Evolutionary conservation across 2,797 vertebrate genomes (phyloP).

Genomic region (Dicrostonyx torquatus): DNA sequence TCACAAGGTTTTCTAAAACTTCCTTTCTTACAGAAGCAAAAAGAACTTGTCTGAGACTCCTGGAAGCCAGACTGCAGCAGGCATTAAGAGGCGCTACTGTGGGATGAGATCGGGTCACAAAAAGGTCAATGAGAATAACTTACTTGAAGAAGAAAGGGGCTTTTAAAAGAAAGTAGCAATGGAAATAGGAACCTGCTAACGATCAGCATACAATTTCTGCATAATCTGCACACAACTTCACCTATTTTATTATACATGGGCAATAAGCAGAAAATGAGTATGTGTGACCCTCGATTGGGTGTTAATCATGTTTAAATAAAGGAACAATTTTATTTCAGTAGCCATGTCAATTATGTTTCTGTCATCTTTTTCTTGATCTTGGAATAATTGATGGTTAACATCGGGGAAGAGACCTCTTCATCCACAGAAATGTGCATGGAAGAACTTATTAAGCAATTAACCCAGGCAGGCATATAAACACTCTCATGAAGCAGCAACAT

Average conservation of each 20-base stretch:
- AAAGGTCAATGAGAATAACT: conserved; percentile 62
- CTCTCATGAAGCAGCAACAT: conserved; percentile 24
- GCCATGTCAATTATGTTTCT: conserved; percentile 51
- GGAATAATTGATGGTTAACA: conserved; percentile 55
- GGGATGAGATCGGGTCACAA: conserved; percentile 46
- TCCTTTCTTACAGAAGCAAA: conserved; percentile 22
- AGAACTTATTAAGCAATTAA: conserved; percentile 67
- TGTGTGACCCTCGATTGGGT: conserved; percentile 22
- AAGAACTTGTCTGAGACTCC: conserved; percentile 14
- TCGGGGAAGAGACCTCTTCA: conserved; percentile 45
- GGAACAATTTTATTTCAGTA: conserved; percentile 51
- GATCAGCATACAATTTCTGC: not conserved
- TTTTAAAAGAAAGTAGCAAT: conserved; percentile 30
- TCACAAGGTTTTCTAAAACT: conserved; percentile 21
- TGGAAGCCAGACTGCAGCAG: not conserved
- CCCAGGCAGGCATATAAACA: conserved; percentile 55
- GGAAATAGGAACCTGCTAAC: conserved; percentile 37
- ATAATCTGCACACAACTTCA: not conserved
- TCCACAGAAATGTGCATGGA: conserved; percentile 25
- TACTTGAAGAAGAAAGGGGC: conserved; percentile 35
- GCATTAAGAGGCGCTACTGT: not conserved
- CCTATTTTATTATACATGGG: not conserved
- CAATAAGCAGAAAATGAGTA: conserved; percentile 51
- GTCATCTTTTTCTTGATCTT: conserved; percentile 61
- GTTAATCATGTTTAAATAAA: conserved; percentile 56